Base-by-base conservation (phyloP, 2,113 vertebrate genomes). In the Rhynchomys soricoides region DNA sequence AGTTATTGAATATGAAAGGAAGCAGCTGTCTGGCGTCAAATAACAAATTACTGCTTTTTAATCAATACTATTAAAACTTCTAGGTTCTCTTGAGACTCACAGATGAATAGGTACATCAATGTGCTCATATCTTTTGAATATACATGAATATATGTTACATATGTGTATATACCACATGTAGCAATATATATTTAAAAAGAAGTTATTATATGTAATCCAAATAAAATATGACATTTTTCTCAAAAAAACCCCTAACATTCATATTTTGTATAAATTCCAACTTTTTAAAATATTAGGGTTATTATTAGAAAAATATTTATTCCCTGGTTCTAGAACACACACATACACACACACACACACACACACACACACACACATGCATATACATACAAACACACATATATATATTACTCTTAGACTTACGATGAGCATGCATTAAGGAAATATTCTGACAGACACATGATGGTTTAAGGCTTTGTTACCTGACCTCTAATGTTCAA, bases 241-340 rank as follows among this genome's bases (percentile, higher is more conserved):
- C 34, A 52, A 79, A 79, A 79, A 79, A 52, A 1, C 8, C n/a
- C 37, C 50, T 52, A 79, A 37, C 77, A 37, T 52, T 37, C 52
- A 7, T 52, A 40, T 55, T 95, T 82, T 73, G 1, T 52, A 66
- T 43, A 19, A 95, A 74, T 87, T 90, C 15, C 26, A 90, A 85
- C 52, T 87, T 79, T 81, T 17, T 90, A n/a, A 93, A 70, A 86
- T 91, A 34, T 85, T 94, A 95, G 10, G 4, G 57, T 74, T 88
- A n/a, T 92, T 55, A n/a, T 64, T 74, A 22, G 4, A 66, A 52
- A 94, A 87, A 70, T 1, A 83, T 85, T 64, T 83, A n/a, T 92
- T 91, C 75, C 17, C 19, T 52, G 11, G 50, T 55, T 78, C 40
- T 66, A 92, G 62, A 64, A 66, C 29, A 64, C 26, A 29, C 62